Conservation (phyloP, 2,113 vertebrate genomes). For the Pavo muticus region DNA sequence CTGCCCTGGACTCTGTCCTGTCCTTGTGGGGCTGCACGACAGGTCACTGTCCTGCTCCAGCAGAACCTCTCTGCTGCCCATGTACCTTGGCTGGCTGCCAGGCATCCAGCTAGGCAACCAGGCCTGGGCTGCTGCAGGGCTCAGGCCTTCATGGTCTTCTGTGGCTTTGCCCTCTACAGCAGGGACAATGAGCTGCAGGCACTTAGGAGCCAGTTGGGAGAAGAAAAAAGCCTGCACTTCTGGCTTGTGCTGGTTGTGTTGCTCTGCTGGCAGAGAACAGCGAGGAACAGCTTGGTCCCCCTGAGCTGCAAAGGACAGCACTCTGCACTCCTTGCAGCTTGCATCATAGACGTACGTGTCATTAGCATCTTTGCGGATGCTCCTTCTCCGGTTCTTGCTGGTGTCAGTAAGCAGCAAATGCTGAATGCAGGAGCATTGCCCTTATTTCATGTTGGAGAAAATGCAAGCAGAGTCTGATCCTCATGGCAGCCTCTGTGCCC, state of each 20-base stretch:
- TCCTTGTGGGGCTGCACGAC: not conserved
- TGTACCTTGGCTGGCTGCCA: rapidly evolving
- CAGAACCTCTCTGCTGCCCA: not conserved
- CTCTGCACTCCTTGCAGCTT: not conserved
- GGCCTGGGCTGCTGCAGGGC: not conserved
- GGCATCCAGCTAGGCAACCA: not conserved
- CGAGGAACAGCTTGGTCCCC: not conserved
- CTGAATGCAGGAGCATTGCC: not conserved
- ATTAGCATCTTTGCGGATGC: not conserved
- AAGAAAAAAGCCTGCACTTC: not conserved
- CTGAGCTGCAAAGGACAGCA: not conserved
- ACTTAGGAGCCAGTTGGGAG: not conserved
- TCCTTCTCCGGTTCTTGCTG: not conserved
- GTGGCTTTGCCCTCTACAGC: not conserved
- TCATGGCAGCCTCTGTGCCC: not conserved
- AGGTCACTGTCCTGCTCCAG: not conserved
- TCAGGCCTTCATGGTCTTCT: not conserved
- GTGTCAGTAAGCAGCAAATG: not conserved
- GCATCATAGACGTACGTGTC: not conserved
- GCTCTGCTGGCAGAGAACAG: not conserved
- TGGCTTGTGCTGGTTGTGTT: not conserved
- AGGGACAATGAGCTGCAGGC: not conserved
- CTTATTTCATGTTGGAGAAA: not conserved
- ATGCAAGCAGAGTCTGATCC: not conserved
- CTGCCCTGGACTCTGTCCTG: not conserved